Percentiles rank a stretch among this genome's conserved stretches.
phyloP scores from a whole-genome alignment of 23 tunicate species.

The Ciona savignyi region DNA sequence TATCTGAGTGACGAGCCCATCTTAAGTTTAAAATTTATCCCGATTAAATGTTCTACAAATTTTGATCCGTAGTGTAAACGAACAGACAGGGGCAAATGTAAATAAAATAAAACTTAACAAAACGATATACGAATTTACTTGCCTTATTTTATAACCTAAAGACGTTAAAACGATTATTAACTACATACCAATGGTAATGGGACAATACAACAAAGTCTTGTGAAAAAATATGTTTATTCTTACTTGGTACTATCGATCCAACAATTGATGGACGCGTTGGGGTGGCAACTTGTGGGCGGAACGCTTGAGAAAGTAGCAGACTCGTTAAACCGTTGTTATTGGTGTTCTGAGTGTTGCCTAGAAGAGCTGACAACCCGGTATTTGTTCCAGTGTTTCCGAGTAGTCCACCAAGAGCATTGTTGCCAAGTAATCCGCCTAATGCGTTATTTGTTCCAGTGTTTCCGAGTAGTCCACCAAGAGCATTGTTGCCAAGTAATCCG shows the following conservation, averaged over 20 bases:
- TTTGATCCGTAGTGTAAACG: too few species aligned
- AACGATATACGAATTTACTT: too few species aligned
- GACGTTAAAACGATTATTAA: too few species aligned
- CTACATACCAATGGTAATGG: too few species aligned
- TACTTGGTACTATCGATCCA: slow-evolving; percentile 35
- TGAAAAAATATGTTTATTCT: too few species aligned
- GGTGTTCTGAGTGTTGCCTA: background rate
- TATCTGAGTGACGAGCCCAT: too few species aligned
- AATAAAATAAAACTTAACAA: background rate
- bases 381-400: slow-evolving; percentile 6
- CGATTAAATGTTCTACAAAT: too few species aligned
- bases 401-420: slow-evolving; percentile 5
- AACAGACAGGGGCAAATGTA: too few species aligned
- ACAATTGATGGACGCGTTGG: background rate
- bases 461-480: too few species aligned
- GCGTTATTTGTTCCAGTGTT: background rate
- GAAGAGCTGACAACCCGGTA: slow-evolving; percentile 2
- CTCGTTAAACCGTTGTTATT: background rate
- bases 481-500: background rate
- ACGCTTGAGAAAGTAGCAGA: slow-evolving; percentile 5
- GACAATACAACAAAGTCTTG: too few species aligned
- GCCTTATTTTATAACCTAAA: too few species aligned
- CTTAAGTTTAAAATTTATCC: too few species aligned
- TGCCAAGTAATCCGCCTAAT: background rate
- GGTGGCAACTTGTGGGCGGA: background rate